Evolutionary conservation across 2,113 vertebrate genomes (phyloP), one percentile per base, ranked within the genome.

Genomic region (Hirundichthys speculiger): DNA sequence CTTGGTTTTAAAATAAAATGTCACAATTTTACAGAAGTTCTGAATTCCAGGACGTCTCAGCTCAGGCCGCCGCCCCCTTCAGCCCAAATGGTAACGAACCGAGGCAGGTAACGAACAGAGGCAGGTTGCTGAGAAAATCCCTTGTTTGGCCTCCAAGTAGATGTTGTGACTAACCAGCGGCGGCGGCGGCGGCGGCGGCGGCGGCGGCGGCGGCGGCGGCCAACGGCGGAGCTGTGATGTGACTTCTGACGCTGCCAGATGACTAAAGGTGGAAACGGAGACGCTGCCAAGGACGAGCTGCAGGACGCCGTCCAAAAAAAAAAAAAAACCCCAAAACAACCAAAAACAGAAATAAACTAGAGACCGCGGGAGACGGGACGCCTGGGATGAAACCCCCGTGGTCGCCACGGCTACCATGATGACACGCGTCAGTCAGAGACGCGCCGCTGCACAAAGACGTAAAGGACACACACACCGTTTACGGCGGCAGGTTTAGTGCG

Each of bases 71-170:
- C n/a, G n/a, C n/a, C n/a, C n/a, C n/a, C n/a, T n/a, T n/a, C n/a
- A n/a, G n/a, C n/a, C n/a, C n/a, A n/a, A n/a, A n/a, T n/a, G n/a
- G n/a, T n/a, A n/a, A n/a, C n/a, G n/a, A n/a, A n/a, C n/a, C n/a
- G n/a, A n/a, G n/a, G n/a, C n/a, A n/a, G n/a, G n/a, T n/a, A n/a
- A n/a, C n/a, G n/a, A n/a, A n/a, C n/a, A n/a, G n/a, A n/a, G n/a
- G n/a, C n/a, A 75, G 70, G 71, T 72, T 70, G 69, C 45, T 30
- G 56, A 77, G 69, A 59, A 59, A 73, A 73, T 79, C 68, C 80
- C 72, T 73, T 38, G 60, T 73, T 76, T 21, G 3, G 22, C 19
- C 60, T 73, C 77, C 73, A 77, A 63, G 34, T 64, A 56, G 56
- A 70, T 52, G 73, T 60, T 74, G 61, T 63, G 65, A 77, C 77